These are phyloP conservation scores for Lasiurus cinereus DNA, from an alignment of 2,113 vertebrate species.

Conservation along the genomic window DNA sequence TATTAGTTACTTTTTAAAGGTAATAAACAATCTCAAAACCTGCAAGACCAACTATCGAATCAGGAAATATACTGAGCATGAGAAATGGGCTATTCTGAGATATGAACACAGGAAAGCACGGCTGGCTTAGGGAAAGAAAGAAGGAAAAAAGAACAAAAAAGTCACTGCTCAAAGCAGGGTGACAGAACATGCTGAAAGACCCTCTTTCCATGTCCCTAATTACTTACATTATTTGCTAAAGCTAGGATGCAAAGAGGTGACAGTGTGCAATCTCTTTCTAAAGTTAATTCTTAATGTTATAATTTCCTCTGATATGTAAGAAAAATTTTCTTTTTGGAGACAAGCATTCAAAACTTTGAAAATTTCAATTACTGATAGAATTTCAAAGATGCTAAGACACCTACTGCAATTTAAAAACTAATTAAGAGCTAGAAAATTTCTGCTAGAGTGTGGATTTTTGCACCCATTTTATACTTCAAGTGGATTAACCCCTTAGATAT, in stretches of 20 bases:
- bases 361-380: constrained; percentile 71
- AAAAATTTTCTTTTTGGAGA: constrained; percentile 56
- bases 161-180: neutral
- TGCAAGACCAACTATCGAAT: constrained; percentile 51
- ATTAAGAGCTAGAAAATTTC: constrained; percentile 71
- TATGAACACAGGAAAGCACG: constrained; percentile 43
- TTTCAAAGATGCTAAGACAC: constrained; percentile 81
- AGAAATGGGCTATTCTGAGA: constrained; percentile 52
- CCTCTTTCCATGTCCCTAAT: neutral
- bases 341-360: constrained; percentile 21
- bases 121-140: constrained; percentile 52
- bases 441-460: constrained; percentile 91
- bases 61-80: constrained; percentile 2
- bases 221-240: constrained; percentile 60
- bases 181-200: neutral
- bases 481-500: constrained; percentile 91
- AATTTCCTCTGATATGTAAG: constrained; percentile 63
- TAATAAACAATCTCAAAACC: constrained; percentile 52
- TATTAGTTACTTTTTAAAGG: constrained; percentile 37
- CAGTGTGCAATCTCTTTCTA: constrained; percentile 75
- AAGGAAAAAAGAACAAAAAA: neutral
- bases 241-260: constrained; percentile 76
- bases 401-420: constrained; percentile 80
- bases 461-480: constrained; percentile 87
- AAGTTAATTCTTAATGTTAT: constrained; percentile 58